A percentile compares a stretch with the other conserved stretches of the same genome.
These are phyloP conservation scores for Physeter macrocephalus DNA, from an alignment of 2,113 vertebrate genomes.

Conservation along the genomic window DNA sequence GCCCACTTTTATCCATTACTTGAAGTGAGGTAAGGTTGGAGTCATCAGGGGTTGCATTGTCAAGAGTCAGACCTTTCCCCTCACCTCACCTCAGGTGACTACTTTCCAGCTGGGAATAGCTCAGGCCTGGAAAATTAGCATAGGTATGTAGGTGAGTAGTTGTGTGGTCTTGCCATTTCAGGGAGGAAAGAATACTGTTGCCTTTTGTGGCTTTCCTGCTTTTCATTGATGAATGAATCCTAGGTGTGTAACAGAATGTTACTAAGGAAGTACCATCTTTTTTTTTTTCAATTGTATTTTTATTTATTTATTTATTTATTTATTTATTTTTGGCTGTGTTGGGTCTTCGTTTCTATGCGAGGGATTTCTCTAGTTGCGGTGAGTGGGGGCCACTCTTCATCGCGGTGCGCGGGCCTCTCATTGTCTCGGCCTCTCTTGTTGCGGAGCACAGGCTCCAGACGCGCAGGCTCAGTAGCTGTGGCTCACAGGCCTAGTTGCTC, in stretches of 20 bases:
- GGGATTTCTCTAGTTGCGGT: too few species aligned
- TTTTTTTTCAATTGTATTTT: too few species aligned
- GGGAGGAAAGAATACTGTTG: neutral
- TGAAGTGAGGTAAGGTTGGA: neutral
- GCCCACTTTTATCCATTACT: neutral
- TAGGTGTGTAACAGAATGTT: neutral
- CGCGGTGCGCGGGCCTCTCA: too few species aligned
- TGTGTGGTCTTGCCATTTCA: neutral
- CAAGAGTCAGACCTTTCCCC: neutral
- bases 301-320: too few species aligned
- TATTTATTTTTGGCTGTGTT: too few species aligned
- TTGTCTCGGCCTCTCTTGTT: too few species aligned
- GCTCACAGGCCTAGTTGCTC: too few species aligned
- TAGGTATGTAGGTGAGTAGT: neutral
- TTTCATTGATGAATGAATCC: neutral
- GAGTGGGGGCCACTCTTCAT: too few species aligned
- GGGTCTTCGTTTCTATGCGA: too few species aligned
- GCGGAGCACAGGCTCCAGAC: too few species aligned
- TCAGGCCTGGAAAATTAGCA: neutral
- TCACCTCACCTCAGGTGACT: neutral
- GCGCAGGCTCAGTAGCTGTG: too few species aligned
- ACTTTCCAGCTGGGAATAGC: neutral
- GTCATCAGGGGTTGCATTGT: neutral
- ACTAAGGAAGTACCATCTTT: neutral
- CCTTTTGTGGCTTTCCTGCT: neutral